A percentile compares a stretch with the other conserved stretches of the same genome.
These are phyloP conservation scores for Rhorus exstirpatorius DNA, from an alignment of 2,888 invertebrate species.

Conservation along the genomic window DNA sequence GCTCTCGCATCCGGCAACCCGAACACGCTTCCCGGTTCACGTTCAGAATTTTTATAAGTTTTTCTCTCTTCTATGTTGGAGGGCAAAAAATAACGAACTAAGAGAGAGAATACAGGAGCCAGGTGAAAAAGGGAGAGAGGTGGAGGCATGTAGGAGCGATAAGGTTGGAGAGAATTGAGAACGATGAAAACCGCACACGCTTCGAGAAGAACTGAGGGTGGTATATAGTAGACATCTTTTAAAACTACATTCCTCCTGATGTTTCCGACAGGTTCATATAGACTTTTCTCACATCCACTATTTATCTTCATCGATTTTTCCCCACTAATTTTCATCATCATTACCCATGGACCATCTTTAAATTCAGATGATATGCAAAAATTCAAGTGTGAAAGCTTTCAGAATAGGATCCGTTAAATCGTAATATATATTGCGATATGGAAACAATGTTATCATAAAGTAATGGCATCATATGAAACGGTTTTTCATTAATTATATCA, in stretches of 20 bases:
- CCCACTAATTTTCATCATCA: slow-evolving; percentile 8
- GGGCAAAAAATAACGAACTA: slow-evolving; percentile 53
- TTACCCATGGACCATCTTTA: neutral
- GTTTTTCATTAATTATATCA: too few relatives aligned
- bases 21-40: slow-evolving; percentile 80
- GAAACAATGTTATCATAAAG: too few relatives aligned
- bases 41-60: slow-evolving; percentile 84
- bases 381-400: too few relatives aligned
- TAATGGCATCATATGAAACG: too few relatives aligned
- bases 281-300: slow-evolving; percentile 22
- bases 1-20: slow-evolving; percentile 78
- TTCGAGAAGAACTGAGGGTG: slow-evolving; percentile 17
- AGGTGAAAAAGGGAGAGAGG: slow-evolving; percentile 29
- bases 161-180: slow-evolving; percentile 61
- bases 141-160: slow-evolving; percentile 44
- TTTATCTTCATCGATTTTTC: slow-evolving; percentile 23
- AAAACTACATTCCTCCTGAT: slow-evolving; percentile 38
- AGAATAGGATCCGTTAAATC: too few relatives aligned
- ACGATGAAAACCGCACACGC: slow-evolving; percentile 55
- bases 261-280: slow-evolving; percentile 16
- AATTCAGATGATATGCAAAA: neutral
- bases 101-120: slow-evolving; percentile 16
- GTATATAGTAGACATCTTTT: slow-evolving; percentile 70
- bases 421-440: too few relatives aligned
- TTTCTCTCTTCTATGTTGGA: slow-evolving; percentile 75